phyloP scores from a whole-genome alignment of 23 tunicate species.

The Ciona savignyi region DNA sequence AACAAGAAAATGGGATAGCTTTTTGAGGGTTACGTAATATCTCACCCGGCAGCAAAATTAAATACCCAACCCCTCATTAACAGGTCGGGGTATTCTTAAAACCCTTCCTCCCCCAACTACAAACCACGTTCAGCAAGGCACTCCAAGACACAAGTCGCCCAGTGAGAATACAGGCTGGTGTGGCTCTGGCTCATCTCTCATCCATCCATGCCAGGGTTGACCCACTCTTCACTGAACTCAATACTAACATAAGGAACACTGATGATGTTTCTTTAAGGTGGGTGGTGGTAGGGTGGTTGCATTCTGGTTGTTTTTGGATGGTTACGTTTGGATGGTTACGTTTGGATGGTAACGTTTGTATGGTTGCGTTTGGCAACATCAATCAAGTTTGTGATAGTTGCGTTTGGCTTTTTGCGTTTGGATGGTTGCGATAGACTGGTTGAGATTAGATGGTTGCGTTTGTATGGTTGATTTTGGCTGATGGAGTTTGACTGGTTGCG shows the following conservation, averaged over 20 bases:
- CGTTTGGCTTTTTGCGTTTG: no score
- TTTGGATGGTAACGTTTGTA: no score
- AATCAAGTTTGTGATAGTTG: no score
- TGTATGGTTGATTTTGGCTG: no score
- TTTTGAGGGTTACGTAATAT: neutral
- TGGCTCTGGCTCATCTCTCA: slow-evolving; percentile 68
- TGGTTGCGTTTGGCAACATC: no score
- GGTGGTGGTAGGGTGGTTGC: slow-evolving; percentile 1
- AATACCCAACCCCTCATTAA: neutral
- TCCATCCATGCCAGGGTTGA: slow-evolving; percentile 69
- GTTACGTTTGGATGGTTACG: no score
- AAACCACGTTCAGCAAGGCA: slow-evolving; percentile 94
- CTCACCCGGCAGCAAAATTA: neutral
- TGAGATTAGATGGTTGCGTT: no score
- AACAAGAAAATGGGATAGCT: no score
- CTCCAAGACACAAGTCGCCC: slow-evolving; percentile 66
- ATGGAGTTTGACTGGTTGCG: no score
- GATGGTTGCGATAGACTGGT: no score
- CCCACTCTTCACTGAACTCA: slow-evolving; percentile 75
- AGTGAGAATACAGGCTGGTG: slow-evolving; percentile 76
- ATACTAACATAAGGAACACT: slow-evolving; percentile 30
- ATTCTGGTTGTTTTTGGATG: neutral
- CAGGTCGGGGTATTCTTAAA: slow-evolving; percentile 74
- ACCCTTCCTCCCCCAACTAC: slow-evolving; percentile 94
- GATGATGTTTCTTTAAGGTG: slow-evolving; percentile 57